Base-by-base conservation (phyloP, 2,113 vertebrate species). In the Pampusana beccarii region DNA sequence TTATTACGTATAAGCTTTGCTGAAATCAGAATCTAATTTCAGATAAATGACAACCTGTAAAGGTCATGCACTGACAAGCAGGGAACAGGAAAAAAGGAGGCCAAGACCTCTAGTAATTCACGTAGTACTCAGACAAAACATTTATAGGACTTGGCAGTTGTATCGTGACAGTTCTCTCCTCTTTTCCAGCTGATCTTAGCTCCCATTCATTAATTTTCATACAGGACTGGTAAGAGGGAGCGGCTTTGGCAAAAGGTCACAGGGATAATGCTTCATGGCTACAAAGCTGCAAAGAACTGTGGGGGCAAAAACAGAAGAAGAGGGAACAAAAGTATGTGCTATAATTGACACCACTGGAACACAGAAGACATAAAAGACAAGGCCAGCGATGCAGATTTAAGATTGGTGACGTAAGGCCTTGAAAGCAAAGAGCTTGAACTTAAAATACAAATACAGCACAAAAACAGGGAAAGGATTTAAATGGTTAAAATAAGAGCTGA, bases 1-100 rank as follows among this genome's bases (percentile, higher is more conserved):
- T 5, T 57, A 34, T 34, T 90, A 82, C 5, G 1, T 5, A 72
- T 18, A 81, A 79, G 80, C 33, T 94, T 90, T 94, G 69, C 58
- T 92, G 72, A 86, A 90, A 92, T 77, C 51, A 93, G 60, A 79
- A 64, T 29, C 77, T 80, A 61, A 84, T 88, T 96, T 93, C 81
- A 95, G 67, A 85, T 42, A 67, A 91, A 92, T 85, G 70, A 79
- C 90, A 93, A 77, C 44, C 46, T 2, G 2, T 69, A 71, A 67
- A 58, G 48, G n/a, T 46, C 66, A 93, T 14, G 40, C 12, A 44
- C 24, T 82, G 69, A 86, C 62, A 80, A 90, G 28, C 60, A 80
- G 9, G 13, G 61, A 86, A 42, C 7, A 73, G 79, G 71, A 42
- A 65, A 66, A 90, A 74, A 69, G 57, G 28, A 86, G 57, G 75